Conservation (phyloP, 2,888 invertebrate genomes). For the Seira musarum region DNA sequence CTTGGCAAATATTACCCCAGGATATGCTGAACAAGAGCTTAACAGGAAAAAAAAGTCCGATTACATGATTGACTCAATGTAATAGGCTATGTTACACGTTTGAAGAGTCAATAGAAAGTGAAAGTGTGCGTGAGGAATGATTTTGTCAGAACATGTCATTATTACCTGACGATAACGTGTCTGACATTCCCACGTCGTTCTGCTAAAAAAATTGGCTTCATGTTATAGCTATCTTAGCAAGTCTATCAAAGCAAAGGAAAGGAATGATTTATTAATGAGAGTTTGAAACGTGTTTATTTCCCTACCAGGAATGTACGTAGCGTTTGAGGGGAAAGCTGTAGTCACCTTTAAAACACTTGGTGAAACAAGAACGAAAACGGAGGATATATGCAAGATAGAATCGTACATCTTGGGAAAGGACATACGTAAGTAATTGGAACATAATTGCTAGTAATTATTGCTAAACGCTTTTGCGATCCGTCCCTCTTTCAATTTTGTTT, state of each 20-base stretch:
- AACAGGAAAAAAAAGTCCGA: too few relatives aligned
- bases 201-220: slow-evolving; percentile 1
- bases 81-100: too few relatives aligned
- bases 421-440: slow-evolving; percentile 48
- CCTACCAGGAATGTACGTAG: slow-evolving; percentile 58
- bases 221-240: background rate
- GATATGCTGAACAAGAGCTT: too few relatives aligned
- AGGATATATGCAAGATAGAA: slow-evolving; percentile 59
- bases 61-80: too few relatives aligned
- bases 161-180: background rate
- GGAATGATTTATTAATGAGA: slow-evolving; percentile 5
- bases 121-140: slow-evolving; percentile 12
- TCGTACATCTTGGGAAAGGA: slow-evolving; percentile 60
- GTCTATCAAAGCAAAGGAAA: background rate
- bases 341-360: slow-evolving; percentile 61
- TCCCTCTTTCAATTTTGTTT: too few relatives aligned
- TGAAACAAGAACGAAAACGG: slow-evolving; percentile 57
- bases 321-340: slow-evolving; percentile 61
- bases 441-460: background rate
- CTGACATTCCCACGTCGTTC: background rate
- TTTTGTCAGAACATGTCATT: background rate
- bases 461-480: too few relatives aligned
- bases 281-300: background rate
- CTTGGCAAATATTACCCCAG: too few relatives aligned
- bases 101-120: background rate